Evolutionary conservation across 2,113 vertebrate species (phyloP).

Genomic region (Pomatostomus ruficeps): DNA sequence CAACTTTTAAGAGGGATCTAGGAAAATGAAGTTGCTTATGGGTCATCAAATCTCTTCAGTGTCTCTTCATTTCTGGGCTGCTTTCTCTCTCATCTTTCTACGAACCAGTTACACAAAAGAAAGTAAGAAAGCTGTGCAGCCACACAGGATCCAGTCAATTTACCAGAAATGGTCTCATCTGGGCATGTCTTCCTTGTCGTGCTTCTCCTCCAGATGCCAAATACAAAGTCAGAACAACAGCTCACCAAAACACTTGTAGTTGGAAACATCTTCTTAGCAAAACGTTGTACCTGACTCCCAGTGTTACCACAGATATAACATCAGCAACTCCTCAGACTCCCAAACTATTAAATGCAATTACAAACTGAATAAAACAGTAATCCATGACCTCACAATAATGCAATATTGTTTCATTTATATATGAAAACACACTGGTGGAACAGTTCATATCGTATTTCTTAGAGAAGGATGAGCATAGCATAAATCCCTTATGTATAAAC

Average conservation of each 20-base stretch:
- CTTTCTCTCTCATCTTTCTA: not conserved
- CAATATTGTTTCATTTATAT: not conserved
- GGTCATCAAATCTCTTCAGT: not conserved
- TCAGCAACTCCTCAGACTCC: not conserved
- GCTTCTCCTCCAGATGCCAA: not conserved
- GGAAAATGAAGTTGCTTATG: not conserved
- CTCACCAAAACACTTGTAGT: not conserved
- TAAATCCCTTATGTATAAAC: not conserved
- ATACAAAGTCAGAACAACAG: not conserved
- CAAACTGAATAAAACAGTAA: not conserved
- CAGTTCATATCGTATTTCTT: not conserved
- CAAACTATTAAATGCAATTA: not conserved
- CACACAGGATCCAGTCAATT: not conserved
- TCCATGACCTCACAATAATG: not conserved
- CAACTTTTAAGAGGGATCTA: not conserved
- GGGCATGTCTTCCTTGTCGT: not conserved
- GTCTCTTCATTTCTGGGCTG: not conserved
- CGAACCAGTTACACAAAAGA: not conserved
- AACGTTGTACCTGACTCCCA: not conserved
- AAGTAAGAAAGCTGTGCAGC: not conserved
- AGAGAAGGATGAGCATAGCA: not conserved
- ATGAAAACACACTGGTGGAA: not conserved
- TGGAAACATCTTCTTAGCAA: not conserved
- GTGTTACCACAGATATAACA: not conserved
- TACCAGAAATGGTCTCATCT: not conserved